Evolutionary conservation across 2,113 vertebrate genomes (phyloP).

Genomic region (Nothoprocta perdicaria): DNA sequence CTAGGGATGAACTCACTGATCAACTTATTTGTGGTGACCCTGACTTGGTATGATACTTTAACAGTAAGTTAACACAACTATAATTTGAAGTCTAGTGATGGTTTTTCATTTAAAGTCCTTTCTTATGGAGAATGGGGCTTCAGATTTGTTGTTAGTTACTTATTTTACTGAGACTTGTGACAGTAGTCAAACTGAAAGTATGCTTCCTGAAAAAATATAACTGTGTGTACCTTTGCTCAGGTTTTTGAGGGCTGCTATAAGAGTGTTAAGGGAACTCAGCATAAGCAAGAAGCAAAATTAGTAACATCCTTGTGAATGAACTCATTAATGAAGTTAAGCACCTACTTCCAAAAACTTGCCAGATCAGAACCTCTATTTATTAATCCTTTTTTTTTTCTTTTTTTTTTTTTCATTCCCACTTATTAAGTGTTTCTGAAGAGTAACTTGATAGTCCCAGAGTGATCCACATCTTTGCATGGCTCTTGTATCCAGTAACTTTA

Average conservation of each 20-base stretch:
- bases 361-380: background rate
- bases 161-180: background rate
- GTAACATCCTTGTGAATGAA: background rate
- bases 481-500: background rate
- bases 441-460: background rate
- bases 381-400: background rate
- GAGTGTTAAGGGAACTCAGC: background rate
- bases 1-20: fast-evolving
- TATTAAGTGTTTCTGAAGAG: background rate
- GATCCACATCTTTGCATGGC: background rate
- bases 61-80: background rate
- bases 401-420: background rate
- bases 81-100: background rate
- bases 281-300: background rate
- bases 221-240: background rate
- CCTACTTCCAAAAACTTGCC: background rate
- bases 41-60: background rate
- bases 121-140: background rate
- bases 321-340: background rate
- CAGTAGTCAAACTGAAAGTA: background rate
- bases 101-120: background rate
- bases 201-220: background rate
- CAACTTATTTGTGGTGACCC: background rate
- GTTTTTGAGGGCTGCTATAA: background rate
- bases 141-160: background rate